Percentiles rank a stretch among this genome's conserved stretches.
phyloP scores from a whole-genome alignment of 1,140 invertebrate species.

The Stegodyphus dumicola region DNA sequence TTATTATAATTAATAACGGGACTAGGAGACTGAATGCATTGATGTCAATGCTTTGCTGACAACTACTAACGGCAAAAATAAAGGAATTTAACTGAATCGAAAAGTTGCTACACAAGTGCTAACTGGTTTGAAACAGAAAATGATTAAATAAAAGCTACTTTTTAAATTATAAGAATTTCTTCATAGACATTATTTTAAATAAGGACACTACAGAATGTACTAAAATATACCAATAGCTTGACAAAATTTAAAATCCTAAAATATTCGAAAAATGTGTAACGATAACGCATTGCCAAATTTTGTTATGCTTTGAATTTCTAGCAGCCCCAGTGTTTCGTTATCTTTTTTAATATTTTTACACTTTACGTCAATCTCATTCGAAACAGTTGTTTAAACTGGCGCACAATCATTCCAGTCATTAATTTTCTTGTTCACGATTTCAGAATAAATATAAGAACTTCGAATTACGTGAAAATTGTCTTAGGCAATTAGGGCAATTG shows the following conservation, averaged over 20 bases:
- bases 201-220: background rate
- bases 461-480: no score
- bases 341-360: no score
- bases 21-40: background rate
- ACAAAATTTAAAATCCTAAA: background rate
- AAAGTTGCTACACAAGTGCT: background rate
- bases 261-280: no score
- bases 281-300: no score
- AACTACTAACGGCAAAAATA: background rate
- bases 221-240: background rate
- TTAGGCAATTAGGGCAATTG: no score
- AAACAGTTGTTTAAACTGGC: no score
- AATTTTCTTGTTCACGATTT: no score
- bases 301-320: no score
- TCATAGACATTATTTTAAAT: background rate
- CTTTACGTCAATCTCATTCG: no score
- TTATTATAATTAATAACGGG: background rate
- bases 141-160: background rate
- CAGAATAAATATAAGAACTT: no score
- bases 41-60: background rate
- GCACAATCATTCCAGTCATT: no score
- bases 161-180: background rate
- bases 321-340: no score
- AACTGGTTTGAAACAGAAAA: background rate
- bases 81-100: background rate